Evolutionary conservation across 35 echinoderm and acorn worm species (phyloP), one percentile per base, ranked within the genome.

Genomic region (Diadema setosum): DNA sequence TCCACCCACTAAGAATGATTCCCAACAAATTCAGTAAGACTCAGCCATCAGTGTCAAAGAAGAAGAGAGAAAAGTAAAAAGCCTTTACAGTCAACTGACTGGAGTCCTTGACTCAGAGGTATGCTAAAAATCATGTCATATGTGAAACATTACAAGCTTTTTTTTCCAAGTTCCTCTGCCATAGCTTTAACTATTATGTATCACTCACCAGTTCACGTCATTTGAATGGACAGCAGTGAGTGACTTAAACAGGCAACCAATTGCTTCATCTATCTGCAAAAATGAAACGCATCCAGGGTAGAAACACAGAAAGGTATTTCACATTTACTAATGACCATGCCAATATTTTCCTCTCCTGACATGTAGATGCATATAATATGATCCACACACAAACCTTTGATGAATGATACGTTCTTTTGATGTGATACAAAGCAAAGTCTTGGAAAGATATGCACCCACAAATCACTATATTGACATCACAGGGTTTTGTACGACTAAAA

Each of bases 201-300:
- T 21, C 39, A 73, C 84, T 26, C 63, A 69, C 85, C 85, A 87
- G 18, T 74, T 75, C 85, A 63, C 73, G 8, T 45, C 65, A 76
- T 87, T 76, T 12, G 26, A 35, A 50, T 39, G 41, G 8, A 49
- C 27, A 52, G 40, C 0, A 9, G 43, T 26, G 25, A 87, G 43
- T 14, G 85, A 87, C 30, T 87, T 87, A 43, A 87, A 5, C 11
- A 60, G 23, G 58, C 85, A 87, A 15, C 20, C 48, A 87, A 87
- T 17, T 21, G 85, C 85, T 74, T 75, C 37, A 35, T 76, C 61
- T 6, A 73, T 42, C 85, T 87, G 31, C 26, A 42, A 29, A 8
- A 67, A 31, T n/a, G 57, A 60, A 27, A 60, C 21, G 17, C 17
- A 60, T 60, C 5, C 30, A 24, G 7, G 30, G 30, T 60, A 60